Conservation (phyloP, 1,140 invertebrate genomes). For the Tribolium castaneum region DNA sequence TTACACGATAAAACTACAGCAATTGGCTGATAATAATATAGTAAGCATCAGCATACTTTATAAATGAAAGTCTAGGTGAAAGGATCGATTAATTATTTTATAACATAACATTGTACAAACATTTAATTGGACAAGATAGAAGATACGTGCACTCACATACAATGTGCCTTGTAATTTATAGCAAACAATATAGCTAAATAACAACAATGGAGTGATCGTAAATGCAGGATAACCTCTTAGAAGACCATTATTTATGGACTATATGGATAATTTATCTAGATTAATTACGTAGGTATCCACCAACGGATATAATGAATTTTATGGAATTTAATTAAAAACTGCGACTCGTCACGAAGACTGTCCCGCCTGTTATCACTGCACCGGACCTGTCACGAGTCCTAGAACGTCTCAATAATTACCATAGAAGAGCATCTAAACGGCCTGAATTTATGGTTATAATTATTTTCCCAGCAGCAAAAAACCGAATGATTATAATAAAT, state of each 20-base stretch:
- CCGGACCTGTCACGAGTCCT: too few species aligned
- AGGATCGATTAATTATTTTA: constrained; percentile 59
- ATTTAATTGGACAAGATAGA: constrained; percentile 59
- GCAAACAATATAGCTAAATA: constrained; percentile 60
- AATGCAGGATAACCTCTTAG: constrained; percentile 51
- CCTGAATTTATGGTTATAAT: too few species aligned
- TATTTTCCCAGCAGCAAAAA: too few species aligned
- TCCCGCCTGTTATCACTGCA: too few species aligned
- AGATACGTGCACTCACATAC: constrained; percentile 58
- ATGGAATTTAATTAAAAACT: constrained; percentile 46
- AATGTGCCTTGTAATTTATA: constrained; percentile 59
- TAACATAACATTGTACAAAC: constrained; percentile 57
- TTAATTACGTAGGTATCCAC: constrained; percentile 44
- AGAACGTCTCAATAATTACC: too few species aligned
- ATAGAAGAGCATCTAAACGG: too few species aligned
- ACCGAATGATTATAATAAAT: background rate
- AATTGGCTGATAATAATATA: constrained; percentile 29
- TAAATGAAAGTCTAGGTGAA: constrained; percentile 50
- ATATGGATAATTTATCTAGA: constrained; percentile 50
- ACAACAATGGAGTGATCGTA: constrained; percentile 55
- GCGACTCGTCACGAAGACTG: constrained; percentile 33
- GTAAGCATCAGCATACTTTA: constrained; percentile 7
- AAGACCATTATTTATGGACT: constrained; percentile 48
- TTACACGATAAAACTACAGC: constrained; percentile 27
- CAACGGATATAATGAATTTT: constrained; percentile 38